phyloP scores from a whole-genome alignment of 2,888 invertebrate species.

The Papilio protenor region DNA sequence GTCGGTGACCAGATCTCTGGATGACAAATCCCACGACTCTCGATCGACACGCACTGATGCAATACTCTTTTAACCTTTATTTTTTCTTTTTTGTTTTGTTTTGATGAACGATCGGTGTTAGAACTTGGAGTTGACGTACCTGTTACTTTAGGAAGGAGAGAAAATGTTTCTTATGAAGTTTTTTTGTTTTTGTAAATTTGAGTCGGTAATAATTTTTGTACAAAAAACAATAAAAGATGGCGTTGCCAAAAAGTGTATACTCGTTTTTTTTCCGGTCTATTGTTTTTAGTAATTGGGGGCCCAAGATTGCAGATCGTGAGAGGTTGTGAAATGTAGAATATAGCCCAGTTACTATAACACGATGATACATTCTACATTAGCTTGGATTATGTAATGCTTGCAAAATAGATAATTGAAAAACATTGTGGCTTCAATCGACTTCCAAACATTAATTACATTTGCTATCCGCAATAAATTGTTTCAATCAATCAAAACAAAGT shows the following conservation, averaged over 20 bases:
- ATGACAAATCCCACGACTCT: slow-evolving; percentile 61
- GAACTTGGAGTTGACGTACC: slow-evolving; percentile 81
- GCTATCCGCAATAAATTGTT: background rate
- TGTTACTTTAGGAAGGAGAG: slow-evolving; percentile 74
- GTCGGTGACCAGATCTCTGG: slow-evolving; percentile 59
- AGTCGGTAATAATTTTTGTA: slow-evolving; percentile 62
- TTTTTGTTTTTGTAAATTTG: slow-evolving; percentile 56
- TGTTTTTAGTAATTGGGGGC: slow-evolving; percentile 56
- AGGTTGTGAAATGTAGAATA: slow-evolving; percentile 75
- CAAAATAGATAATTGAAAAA: slow-evolving; percentile 17
- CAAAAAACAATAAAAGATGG: slow-evolving; percentile 68
- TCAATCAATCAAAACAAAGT: slow-evolving; percentile 6
- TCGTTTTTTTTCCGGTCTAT: slow-evolving; percentile 57
- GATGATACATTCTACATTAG: slow-evolving; percentile 32
- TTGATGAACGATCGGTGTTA: slow-evolving; percentile 67
- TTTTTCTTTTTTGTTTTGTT: slow-evolving; percentile 67
- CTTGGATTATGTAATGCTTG: slow-evolving; percentile 38
- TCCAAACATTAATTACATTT: slow-evolving; percentile 21
- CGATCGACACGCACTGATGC: slow-evolving; percentile 72
- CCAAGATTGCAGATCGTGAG: slow-evolving; percentile 60
- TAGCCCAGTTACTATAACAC: slow-evolving; percentile 69
- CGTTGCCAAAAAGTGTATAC: slow-evolving; percentile 61
- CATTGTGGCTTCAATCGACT: slow-evolving; percentile 17
- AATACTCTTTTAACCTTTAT: slow-evolving; percentile 67
- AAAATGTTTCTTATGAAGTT: slow-evolving; percentile 54